These are phyloP conservation scores for Epinephelus moara DNA, from an alignment of 2,113 vertebrate genomes.

Conservation along the genomic window DNA sequence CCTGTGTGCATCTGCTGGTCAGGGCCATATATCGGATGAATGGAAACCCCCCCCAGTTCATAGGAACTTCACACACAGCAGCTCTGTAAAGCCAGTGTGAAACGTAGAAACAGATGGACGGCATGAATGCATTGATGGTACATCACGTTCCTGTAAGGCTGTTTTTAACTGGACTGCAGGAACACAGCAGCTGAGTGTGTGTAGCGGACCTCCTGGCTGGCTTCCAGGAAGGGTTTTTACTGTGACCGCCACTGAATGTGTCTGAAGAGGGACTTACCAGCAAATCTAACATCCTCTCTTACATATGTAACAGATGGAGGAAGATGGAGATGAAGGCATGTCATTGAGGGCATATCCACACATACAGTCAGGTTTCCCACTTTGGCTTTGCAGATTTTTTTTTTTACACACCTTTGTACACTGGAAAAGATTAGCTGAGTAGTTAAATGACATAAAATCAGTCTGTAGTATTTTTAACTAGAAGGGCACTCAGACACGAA, in stretches of 20 bases:
- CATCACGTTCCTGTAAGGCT: conserved; percentile 38
- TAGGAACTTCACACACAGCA: conserved; percentile 39
- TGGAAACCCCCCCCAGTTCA: conserved; percentile 29
- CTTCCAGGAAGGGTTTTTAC: conserved; percentile 46
- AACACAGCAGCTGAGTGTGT: conserved; percentile 61
- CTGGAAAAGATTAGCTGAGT: no score
- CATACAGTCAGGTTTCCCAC: background rate
- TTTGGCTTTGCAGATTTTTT: background rate
- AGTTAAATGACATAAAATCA: background rate
- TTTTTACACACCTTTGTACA: background rate
- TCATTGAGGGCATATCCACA: background rate
- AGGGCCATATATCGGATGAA: conserved; percentile 6
- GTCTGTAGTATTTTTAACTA: no score
- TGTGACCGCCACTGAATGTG: conserved; percentile 16
- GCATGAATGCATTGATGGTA: conserved; percentile 17
- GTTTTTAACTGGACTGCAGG: conserved; percentile 34
- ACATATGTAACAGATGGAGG: conserved; percentile 9
- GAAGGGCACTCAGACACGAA: no score
- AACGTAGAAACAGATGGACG: conserved; percentile 69
- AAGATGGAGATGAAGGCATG: conserved; percentile 1
- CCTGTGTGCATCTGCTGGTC: conserved; percentile 46
- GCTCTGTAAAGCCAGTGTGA: conserved; percentile 64
- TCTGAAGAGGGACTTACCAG: conserved; percentile 45
- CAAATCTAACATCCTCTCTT: conserved; percentile 21
- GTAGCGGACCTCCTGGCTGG: conserved; percentile 33